Evolutionary conservation across 2,797 vertebrate species (phyloP).

Genomic region (Anguilla obscura): DNA sequence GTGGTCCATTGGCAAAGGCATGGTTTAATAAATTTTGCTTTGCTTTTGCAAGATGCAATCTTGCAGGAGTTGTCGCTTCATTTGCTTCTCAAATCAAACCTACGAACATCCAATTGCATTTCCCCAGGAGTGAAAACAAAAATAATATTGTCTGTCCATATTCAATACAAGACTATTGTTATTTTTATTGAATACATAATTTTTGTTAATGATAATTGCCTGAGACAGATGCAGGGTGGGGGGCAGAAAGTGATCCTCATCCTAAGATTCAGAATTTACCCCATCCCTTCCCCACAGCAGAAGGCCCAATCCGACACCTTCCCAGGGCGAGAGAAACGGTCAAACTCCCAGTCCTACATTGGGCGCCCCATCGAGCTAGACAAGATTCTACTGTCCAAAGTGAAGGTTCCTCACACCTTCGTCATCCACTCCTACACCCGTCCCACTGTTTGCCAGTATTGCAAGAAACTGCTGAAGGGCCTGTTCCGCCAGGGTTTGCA

Average conservation of each 20-base stretch:
- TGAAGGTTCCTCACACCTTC: constrained; percentile 96
- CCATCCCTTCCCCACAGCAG: constrained; percentile 66
- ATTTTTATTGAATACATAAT: background rate
- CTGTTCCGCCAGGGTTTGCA: constrained; percentile 93
- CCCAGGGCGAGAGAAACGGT: constrained; percentile 83
- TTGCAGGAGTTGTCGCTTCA: no score
- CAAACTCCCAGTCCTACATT: constrained; percentile 88
- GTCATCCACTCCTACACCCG: constrained; percentile 95
- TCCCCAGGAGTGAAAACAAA: no score
- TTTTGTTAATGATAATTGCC: background rate
- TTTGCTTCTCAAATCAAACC: no score
- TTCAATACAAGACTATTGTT: background rate
- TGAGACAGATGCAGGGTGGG: background rate
- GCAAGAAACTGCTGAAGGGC: constrained; percentile 96
- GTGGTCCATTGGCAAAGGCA: no score
- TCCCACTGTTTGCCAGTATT: constrained; percentile 94
- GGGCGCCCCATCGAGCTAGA: constrained; percentile 92
- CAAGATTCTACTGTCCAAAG: constrained; percentile 91
- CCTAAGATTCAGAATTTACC: background rate
- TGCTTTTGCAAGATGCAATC: no score
- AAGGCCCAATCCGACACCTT: constrained; percentile 88
- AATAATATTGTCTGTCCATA: no score
- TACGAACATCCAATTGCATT: no score
- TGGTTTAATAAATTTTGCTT: no score
- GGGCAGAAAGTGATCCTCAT: background rate